Base-by-base conservation (phyloP, 2,888 invertebrate genomes). In the Andrena hattorfiana region DNA sequence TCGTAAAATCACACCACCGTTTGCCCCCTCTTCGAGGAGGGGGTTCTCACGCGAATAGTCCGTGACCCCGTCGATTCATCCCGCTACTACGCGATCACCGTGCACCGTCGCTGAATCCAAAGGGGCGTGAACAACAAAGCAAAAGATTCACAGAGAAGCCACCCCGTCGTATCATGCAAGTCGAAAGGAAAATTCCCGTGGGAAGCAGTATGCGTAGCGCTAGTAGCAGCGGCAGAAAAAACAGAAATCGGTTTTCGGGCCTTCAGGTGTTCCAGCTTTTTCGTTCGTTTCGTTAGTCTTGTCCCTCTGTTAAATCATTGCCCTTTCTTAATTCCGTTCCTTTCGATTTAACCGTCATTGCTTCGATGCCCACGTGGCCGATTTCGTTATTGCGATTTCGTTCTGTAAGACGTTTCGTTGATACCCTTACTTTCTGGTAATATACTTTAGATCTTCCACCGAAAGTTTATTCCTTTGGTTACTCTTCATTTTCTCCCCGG, bases 221-320 rank as follows among this genome's bases (percentile, higher is more conserved):
- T 28, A 75, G 71, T 51, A 79, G 60, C 62, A 69, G 54, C 42
- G 59, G 48, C 80, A 75, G 56, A 77, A 67, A 67, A 60, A 69
- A 67, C 69, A 77, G 76, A 69, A 80, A 81, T 79, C 79, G 64
- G 78, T 78, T 87, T 76, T 77, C 86, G 87, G 89, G 90, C 78
- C 85, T 89, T 90, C 85, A 78, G 89, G 85, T 90, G 87, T 90
- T 91, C 84, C 88, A 77, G 72, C 81, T 77, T 73, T 79, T 85
- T 81, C 51, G 62, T 82, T 81, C 59, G 51, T 81, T 84, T 76
- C 70, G 54, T 79, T 85, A 77, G 48, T 48, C 62, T 1, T 30
- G 16, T 10, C 51, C 26, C 30, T n/a, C 16, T 1, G 63, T 56
- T 7, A 64, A 28, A 48, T 67, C 10, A 35, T 77, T 56, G 26